Evolutionary conservation across 2,888 invertebrate genomes (phyloP).

Genomic region (Drosophila nr. perissopoda): DNA sequence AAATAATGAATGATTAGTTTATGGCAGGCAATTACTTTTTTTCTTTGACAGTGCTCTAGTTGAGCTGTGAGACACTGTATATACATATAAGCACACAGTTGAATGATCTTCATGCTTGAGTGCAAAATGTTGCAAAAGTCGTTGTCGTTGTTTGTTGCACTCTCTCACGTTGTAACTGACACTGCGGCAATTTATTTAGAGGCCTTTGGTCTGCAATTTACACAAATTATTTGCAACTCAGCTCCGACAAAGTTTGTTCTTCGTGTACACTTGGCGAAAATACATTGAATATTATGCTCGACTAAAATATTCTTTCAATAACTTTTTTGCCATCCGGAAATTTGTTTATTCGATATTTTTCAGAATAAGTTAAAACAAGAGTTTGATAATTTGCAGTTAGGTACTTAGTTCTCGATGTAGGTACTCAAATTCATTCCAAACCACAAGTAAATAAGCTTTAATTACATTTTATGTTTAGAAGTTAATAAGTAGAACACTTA

Average conservation of each 20-base stretch:
- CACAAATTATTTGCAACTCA: slow-evolving; percentile 21
- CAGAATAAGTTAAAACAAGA: background rate
- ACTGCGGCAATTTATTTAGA: slow-evolving; percentile 54
- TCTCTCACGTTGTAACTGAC: slow-evolving; percentile 63
- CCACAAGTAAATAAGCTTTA: background rate
- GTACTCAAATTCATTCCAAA: background rate
- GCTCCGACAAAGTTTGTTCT: background rate
- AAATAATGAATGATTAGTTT: too few relatives aligned
- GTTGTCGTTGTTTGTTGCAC: slow-evolving; percentile 4
- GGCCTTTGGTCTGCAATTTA: slow-evolving; percentile 39
- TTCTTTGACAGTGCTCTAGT: too few relatives aligned
- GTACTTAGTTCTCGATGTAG: background rate
- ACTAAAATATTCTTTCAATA: background rate
- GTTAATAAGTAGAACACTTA: background rate
- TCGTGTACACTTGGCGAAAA: background rate
- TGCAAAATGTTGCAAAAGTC: slow-evolving; percentile 33
- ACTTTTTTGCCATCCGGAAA: background rate
- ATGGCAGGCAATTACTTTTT: too few relatives aligned
- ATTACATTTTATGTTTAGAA: background rate
- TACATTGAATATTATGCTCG: background rate
- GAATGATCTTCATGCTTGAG: slow-evolving; percentile 72
- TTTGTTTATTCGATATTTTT: background rate
- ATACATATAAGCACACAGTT: slow-evolving; percentile 47
- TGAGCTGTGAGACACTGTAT: too few relatives aligned
- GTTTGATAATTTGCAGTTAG: background rate